These are phyloP conservation scores for Moxostoma hubbsi DNA, from an alignment of 2,797 vertebrate genomes.

Conservation along the genomic window DNA sequence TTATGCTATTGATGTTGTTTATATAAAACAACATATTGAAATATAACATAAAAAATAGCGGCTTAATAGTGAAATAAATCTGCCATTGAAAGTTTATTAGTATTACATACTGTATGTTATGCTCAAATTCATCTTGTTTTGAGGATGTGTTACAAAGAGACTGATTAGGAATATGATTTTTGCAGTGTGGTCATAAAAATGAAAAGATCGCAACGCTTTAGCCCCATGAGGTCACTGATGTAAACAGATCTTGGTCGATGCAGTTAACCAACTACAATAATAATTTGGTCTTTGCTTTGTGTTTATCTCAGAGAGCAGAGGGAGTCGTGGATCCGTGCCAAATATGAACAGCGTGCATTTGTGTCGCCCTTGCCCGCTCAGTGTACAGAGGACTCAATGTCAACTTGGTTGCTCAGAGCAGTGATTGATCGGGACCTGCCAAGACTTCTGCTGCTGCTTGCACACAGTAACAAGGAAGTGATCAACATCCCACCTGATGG, in stretches of 20 bases:
- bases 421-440: slow-evolving; percentile 85
- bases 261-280: slow-evolving; percentile 21
- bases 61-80: too few species aligned
- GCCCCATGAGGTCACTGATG: not conserved
- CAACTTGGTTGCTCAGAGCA: slow-evolving; percentile 72
- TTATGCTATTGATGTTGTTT: too few species aligned
- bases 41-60: too few species aligned
- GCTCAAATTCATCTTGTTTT: too few species aligned
- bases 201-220: not conserved
- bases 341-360: slow-evolving; percentile 92
- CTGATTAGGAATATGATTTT: slow-evolving; percentile 3
- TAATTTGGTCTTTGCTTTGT: slow-evolving; percentile 25
- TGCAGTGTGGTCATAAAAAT: not conserved
- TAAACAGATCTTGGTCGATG: not conserved
- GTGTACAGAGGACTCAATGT: slow-evolving; percentile 72
- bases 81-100: too few species aligned
- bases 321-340: slow-evolving; percentile 94
- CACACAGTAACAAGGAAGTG: slow-evolving; percentile 89
- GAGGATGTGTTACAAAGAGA: not conserved
- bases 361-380: slow-evolving; percentile 78
- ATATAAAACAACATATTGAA: too few species aligned
- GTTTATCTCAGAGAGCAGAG: slow-evolving; percentile 83
- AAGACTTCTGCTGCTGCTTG: slow-evolving; percentile 86
- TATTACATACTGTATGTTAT: too few species aligned
- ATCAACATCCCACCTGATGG: slow-evolving; percentile 72